Conservation (phyloP, 1,140 invertebrate genomes). For the Drosophila takahashii region DNA sequence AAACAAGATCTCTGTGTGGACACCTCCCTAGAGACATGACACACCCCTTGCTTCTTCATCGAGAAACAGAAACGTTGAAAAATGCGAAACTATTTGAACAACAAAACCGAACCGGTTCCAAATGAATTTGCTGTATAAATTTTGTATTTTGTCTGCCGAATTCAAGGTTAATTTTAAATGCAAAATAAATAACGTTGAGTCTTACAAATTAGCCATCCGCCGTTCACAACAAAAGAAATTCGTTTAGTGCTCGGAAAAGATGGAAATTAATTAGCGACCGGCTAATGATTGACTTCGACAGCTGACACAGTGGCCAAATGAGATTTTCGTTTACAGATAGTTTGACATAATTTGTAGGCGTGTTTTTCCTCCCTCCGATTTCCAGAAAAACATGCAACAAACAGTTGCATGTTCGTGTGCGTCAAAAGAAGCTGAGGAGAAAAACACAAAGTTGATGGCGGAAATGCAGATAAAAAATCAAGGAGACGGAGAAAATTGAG, state of each 20-base stretch:
- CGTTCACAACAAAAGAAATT: conserved; percentile 1
- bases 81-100: conserved; percentile 39
- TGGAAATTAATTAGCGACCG: conserved; percentile 38
- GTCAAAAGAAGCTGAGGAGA: conserved; percentile 33
- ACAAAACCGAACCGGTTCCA: conserved; percentile 54
- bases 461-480: conserved; percentile 72
- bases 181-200: conserved; percentile 20
- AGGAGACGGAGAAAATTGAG: conserved; percentile 19
- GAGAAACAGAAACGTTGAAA: conserved; percentile 13
- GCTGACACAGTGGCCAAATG: conserved; percentile 47
- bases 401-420: conserved; percentile 52
- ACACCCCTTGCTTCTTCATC: conserved; percentile 3
- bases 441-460: conserved; percentile 57
- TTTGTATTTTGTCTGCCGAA: conserved; percentile 43
- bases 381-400: conserved; percentile 39
- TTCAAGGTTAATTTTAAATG: conserved; percentile 64
- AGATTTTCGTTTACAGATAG: conserved; percentile 33
- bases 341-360: conserved; percentile 71
- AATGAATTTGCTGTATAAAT: conserved; percentile 25
- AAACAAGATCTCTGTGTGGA: conserved; percentile 5
- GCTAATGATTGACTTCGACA: conserved; percentile 35
- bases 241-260: background rate
- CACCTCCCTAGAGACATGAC: conserved; percentile 1
- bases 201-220: conserved; percentile 16
- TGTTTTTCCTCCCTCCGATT: conserved; percentile 2